Evolutionary conservation across 2,888 invertebrate species (phyloP).

Genomic region (Eumerus sabulonum): DNA sequence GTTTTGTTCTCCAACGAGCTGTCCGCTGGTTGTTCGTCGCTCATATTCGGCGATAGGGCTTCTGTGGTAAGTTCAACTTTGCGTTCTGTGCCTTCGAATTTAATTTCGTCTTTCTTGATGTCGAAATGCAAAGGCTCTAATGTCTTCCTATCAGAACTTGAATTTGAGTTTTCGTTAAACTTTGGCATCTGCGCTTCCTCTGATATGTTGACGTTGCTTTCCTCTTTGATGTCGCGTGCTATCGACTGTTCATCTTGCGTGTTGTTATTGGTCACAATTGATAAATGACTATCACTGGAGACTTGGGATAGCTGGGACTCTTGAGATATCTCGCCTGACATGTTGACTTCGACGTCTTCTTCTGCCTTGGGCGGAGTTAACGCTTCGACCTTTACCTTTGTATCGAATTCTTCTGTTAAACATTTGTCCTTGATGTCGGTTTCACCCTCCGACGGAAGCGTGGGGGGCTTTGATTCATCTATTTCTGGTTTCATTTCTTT

Average conservation of each 20-base stretch:
- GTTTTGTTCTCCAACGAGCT: constrained; percentile 39
- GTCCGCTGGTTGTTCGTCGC: constrained; percentile 38
- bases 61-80: constrained; percentile 44
- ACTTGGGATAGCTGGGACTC: constrained; percentile 83
- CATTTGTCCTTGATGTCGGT: constrained; percentile 24
- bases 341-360: constrained; percentile 71
- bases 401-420: constrained; percentile 71
- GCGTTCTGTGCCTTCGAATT: constrained; percentile 75
- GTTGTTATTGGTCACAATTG: constrained; percentile 80
- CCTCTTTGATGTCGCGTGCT: constrained; percentile 70
- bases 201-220: constrained; percentile 77
- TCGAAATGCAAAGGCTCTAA: constrained; percentile 75
- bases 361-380: constrained; percentile 22
- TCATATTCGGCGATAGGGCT: constrained; percentile 52
- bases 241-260: constrained; percentile 72
- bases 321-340: constrained; percentile 80
- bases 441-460: background rate
- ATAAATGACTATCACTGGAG: constrained; percentile 82
- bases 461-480: background rate
- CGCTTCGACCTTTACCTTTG: constrained; percentile 14
- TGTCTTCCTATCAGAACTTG: constrained; percentile 47
- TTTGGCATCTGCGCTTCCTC: constrained; percentile 79
- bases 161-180: constrained; percentile 76
- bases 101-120: constrained; percentile 78
- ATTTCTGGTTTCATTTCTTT: constrained; percentile 57